Evolutionary conservation across 2,113 vertebrate species (phyloP).

Genomic region (Ailuropoda melanoleuca): DNA sequence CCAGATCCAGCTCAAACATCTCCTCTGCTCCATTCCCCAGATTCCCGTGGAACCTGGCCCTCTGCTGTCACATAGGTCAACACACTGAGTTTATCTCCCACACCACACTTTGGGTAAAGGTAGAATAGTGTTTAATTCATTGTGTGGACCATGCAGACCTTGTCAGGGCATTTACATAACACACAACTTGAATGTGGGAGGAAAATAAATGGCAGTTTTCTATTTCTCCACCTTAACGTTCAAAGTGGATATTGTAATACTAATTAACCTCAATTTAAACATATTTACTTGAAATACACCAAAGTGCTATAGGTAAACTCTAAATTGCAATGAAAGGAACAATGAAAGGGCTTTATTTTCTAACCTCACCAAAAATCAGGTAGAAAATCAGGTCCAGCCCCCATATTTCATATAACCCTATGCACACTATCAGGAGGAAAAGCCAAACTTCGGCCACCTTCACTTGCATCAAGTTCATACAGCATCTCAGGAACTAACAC

Average conservation of each 20-base stretch:
- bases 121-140: neutral
- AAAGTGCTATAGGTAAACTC: neutral
- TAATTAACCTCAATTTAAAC: neutral
- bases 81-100: neutral
- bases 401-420: neutral
- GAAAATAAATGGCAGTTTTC: neutral
- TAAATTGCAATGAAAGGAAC: neutral
- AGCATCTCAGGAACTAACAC: neutral
- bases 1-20: neutral
- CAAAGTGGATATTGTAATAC: neutral
- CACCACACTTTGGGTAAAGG: too few species aligned
- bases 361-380: neutral
- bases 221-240: neutral
- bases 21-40: neutral
- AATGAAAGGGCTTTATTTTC: neutral
- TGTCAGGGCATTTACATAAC: neutral
- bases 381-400: neutral
- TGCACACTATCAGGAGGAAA: neutral
- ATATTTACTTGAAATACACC: neutral
- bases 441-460: neutral
- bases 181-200: neutral
- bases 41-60: neutral
- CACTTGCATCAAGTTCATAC: accelerated
- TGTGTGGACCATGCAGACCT: neutral
- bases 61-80: neutral